Percentiles rank a stretch among this genome's conserved stretches.
Evolutionary conservation across 1,140 invertebrate species (phyloP).

Genomic region (Drosophila pachea): DNA sequence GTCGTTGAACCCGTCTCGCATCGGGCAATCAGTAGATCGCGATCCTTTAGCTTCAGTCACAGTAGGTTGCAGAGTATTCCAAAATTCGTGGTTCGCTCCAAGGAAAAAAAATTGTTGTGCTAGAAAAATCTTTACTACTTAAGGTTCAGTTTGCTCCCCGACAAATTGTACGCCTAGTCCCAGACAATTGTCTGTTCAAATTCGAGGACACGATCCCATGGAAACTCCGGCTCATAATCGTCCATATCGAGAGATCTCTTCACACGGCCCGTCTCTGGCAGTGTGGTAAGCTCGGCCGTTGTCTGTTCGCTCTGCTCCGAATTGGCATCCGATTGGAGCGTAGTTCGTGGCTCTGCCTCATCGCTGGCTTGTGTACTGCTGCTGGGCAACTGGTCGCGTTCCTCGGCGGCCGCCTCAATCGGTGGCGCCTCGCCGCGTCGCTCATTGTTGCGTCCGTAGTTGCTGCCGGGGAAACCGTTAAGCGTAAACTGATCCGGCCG

Average conservation of each 20-base stretch:
- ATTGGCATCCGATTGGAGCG: slow-evolving; percentile 47
- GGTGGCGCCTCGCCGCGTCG: slow-evolving; percentile 66
- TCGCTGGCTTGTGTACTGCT: slow-evolving; percentile 70
- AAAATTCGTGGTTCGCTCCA: slow-evolving; percentile 21
- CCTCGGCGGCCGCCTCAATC: slow-evolving; percentile 58
- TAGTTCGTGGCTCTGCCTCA: slow-evolving; percentile 60
- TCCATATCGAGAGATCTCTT: slow-evolving; percentile 55
- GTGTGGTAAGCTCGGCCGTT: slow-evolving; percentile 41
- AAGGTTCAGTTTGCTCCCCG: slow-evolving; percentile 20
- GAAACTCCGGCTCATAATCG: slow-evolving; percentile 67
- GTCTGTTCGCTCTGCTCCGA: slow-evolving; percentile 35
- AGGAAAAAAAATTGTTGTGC: slow-evolving; percentile 42
- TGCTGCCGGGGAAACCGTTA: slow-evolving; percentile 70
- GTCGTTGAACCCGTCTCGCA: slow-evolving; percentile 30
- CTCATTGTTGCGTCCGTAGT: slow-evolving; percentile 76
- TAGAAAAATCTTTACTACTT: slow-evolving; percentile 54
- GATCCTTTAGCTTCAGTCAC: slow-evolving; percentile 64
- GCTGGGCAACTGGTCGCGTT: slow-evolving; percentile 38
- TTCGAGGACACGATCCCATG: slow-evolving; percentile 74
- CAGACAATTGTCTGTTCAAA: slow-evolving; percentile 73
- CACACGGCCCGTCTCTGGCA: slow-evolving; percentile 28
- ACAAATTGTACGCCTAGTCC: slow-evolving; percentile 40
- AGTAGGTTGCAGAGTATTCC: slow-evolving; percentile 50
- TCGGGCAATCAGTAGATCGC: slow-evolving; percentile 13
- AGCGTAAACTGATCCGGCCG: slow-evolving; percentile 71